A percentile compares a stretch with the other conserved stretches of the same genome.
Evolutionary conservation across 1,140 invertebrate genomes (phyloP).

Genomic region (Anastrepha ludens): DNA sequence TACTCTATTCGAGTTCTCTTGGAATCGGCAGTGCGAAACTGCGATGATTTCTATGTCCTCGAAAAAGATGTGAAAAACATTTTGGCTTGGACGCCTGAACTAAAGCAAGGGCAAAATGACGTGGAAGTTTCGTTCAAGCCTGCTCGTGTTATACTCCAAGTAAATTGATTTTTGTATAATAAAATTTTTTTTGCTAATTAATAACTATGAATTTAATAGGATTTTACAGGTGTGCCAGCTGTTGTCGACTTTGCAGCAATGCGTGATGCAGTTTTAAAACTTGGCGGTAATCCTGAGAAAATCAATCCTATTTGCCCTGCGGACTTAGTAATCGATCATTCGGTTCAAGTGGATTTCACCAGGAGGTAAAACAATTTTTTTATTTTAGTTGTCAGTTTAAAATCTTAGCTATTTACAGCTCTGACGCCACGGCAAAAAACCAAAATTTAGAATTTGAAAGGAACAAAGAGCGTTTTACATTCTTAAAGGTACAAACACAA

Average conservation of each 20-base stretch:
- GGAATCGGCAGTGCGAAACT: conserved; percentile 96
- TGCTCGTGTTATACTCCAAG: conserved; percentile 95
- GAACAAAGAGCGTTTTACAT: conserved; percentile 96
- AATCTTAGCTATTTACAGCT: conserved; percentile 75
- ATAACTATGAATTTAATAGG: conserved; percentile 75
- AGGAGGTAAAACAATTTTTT: conserved; percentile 80
- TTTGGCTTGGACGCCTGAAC: conserved; percentile 92
- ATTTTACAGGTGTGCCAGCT: conserved; percentile 97
- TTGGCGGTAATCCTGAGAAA: conserved; percentile 92
- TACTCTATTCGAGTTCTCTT: conserved; percentile 94
- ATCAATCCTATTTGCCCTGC: conserved; percentile 98
- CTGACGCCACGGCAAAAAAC: conserved; percentile 93
- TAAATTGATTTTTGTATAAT: conserved; percentile 63
- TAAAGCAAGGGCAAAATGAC: conserved; percentile 76
- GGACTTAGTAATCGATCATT: conserved; percentile 98
- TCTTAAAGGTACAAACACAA: conserved; percentile 81
- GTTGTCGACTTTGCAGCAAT: conserved; percentile 99
- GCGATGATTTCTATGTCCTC: conserved; percentile 94
- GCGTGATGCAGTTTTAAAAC: conserved; percentile 92
- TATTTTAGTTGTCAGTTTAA: not conserved
- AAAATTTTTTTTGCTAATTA: not conserved
- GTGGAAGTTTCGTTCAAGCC: conserved; percentile 98
- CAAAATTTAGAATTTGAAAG: conserved; percentile 97
- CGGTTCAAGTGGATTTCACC: conserved; percentile 96
- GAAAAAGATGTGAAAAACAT: conserved; percentile 93